Base-by-base conservation (phyloP, 2,113 vertebrate genomes). In the Polyodon spathula region DNA sequence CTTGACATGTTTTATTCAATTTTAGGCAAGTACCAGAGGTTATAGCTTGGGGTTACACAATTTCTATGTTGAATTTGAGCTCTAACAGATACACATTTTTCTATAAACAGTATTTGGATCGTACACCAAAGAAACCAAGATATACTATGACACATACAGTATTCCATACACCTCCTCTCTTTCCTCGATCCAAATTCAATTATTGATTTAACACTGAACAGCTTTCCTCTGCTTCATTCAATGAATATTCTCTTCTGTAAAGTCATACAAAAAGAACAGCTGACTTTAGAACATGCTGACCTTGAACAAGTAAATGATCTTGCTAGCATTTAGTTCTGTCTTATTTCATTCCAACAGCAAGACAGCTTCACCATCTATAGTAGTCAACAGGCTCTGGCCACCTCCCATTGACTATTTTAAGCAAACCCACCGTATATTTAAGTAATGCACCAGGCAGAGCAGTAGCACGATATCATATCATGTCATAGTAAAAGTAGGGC, bases 291-390 rank as follows among this genome's bases (percentile, higher is more conserved):
- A 78, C 79, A 86, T 40, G 74, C 83, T 93, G 94, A 93, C 93
- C 93, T 97, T 97, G 89, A 93, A 79, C 79, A 62, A 85, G 85
- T 71, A 67, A 86, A 77, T 59, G 81, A 89, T 83, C 88, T 85
- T 77, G 76, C 84, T 75, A 81, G 80, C 85, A 80, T 86, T 90
- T 88, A 87, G 88, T 88, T 86, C 90, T 86, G 88, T 87, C 86
- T 88, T 91, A 78, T 87, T 89, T 93, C 89, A 89, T 74, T 70
- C 73, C 84, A 76, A 76, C 84, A 84, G 86, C 74, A 50, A 86
- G 88, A 83, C 83, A 84, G 87, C 88, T 86, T 93, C 89, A 88
- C 94, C 96, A 95, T 97, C 95, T 97, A 97, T 94, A 97, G 95
- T 89, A 92, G 89, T 94, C 86, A 83, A 82, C 79, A 77, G 67